Evolutionary conservation across 2,888 invertebrate genomes (phyloP), one percentile per base, ranked within the genome.

Genomic region (Oegoconia quadripuncta): DNA sequence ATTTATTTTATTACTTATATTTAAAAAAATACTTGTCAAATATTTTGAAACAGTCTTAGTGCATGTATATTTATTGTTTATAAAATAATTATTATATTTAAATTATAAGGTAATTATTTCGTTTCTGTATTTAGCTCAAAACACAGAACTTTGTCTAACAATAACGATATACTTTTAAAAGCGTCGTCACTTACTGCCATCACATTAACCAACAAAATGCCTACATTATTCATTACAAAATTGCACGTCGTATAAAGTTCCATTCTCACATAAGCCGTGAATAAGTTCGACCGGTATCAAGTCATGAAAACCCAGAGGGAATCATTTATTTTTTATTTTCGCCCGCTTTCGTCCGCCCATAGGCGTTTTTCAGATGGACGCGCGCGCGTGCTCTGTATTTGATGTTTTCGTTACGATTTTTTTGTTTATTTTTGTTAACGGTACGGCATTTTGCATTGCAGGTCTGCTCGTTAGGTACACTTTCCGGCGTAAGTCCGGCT

Each of bases 391-490:
- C 64, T 70, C 65, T 63, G 38, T 72, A 52, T 75, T 73, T 71
- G 66, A 70, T 66, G 69, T 71, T 74, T 78, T 73, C 53, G 69
- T 79, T 72, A 75, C 74, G 59, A 62, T 81, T 78, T 71, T n/a
- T 75, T 71, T 70, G 59, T 79, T 78, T 80, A 61, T 83, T 84
- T n/a, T 82, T 83, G 79, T 82, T 87, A 87, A 87, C 87, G 84
- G 83, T 86, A 71, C 77, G 78, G 82, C 87, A 72, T 88, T 88
- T 87, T 86, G 78, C 82, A 86, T 88, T 88, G 79, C 88, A 88
- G 88, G 88, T 88, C 88, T 88, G 71, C 88, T 88, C 84, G 88
- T 88, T 88, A 88, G 88, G 88, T 88, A 88, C 87, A 88, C 88
- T 81, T 88, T 88, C 81, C 88, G 88, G 74, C 88, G 88, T 88